These are phyloP conservation scores for Rallus crepitans DNA, from an alignment of 2,797 vertebrate species.

Conservation along the genomic window DNA sequence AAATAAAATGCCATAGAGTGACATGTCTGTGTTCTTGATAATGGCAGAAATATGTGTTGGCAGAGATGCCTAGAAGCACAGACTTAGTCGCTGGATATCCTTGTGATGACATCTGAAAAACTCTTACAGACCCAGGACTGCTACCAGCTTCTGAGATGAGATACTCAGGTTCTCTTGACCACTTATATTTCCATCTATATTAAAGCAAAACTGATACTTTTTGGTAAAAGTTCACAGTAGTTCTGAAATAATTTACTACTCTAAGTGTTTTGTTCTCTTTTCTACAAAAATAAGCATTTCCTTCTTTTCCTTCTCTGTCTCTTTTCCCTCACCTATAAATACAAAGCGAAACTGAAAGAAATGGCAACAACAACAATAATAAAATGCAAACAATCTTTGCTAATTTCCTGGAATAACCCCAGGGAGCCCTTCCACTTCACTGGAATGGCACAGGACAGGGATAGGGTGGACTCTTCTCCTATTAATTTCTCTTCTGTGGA, in stretches of 20 bases:
- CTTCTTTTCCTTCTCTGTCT: not conserved
- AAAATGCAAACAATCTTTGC: not conserved
- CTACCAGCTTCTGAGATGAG: not conserved
- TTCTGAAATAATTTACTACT: not conserved
- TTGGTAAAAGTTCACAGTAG: not conserved
- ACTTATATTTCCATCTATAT: not conserved
- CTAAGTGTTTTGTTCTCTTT: not conserved
- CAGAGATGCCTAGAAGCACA: not conserved
- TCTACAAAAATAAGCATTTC: not conserved
- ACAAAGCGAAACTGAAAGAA: slow-evolving; percentile 7
- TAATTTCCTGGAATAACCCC: not conserved
- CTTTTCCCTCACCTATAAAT: not conserved
- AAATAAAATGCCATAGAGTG: not conserved
- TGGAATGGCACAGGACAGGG: not conserved
- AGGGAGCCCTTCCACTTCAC: not conserved
- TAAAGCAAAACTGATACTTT: not conserved
- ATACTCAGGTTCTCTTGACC: not conserved
- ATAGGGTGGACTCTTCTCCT: not conserved
- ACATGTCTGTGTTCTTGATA: not conserved
- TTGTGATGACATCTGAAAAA: not conserved
- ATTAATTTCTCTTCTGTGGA: not conserved
- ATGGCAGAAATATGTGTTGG: not conserved
- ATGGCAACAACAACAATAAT: not conserved
- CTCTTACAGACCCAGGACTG: not conserved
- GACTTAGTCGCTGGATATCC: not conserved